Evolutionary conservation across 2,888 invertebrate species (phyloP).

Genomic region (Drosophila atripex): DNA sequence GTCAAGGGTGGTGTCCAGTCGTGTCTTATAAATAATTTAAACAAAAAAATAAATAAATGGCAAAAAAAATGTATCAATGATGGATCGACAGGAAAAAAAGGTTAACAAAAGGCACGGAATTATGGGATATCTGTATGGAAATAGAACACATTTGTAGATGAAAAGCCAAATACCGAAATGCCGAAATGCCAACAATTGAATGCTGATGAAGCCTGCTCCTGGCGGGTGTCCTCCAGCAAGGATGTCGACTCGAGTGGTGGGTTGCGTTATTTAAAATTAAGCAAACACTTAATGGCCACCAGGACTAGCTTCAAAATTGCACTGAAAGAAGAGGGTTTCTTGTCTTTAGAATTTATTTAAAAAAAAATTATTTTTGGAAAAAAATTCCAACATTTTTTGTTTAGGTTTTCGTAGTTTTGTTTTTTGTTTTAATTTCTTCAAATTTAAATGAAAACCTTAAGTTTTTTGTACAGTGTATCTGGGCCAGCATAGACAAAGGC

Average conservation of each 20-base stretch:
- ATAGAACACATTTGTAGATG: constrained; percentile 7
- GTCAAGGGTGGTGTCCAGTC: not conserved
- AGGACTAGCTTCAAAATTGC: constrained; percentile 28
- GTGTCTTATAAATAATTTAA: not conserved
- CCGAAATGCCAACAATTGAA: constrained; percentile 61
- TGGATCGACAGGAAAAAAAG: not conserved
- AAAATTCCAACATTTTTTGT: too few relatives aligned
- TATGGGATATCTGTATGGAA: constrained; percentile 3
- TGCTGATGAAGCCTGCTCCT: constrained; percentile 61
- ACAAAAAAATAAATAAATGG: not conserved
- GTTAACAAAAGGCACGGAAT: not conserved
- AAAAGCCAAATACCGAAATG: not conserved
- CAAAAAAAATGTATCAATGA: too few relatives aligned
- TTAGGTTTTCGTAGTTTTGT: not conserved
- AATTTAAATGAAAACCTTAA: not conserved
- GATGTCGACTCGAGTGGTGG: constrained; percentile 1
- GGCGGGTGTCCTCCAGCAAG: constrained; percentile 13
- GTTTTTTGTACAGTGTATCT: not conserved
- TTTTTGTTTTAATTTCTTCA: not conserved
- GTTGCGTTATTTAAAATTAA: constrained; percentile 71
- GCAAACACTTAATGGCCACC: constrained; percentile 68
- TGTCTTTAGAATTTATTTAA: not conserved
- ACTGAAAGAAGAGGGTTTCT: not conserved
- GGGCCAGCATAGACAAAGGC: constrained; percentile 61
- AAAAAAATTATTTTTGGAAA: not conserved